Conservation (phyloP, 2,113 vertebrate species). For the Zapus hudsonius region DNA sequence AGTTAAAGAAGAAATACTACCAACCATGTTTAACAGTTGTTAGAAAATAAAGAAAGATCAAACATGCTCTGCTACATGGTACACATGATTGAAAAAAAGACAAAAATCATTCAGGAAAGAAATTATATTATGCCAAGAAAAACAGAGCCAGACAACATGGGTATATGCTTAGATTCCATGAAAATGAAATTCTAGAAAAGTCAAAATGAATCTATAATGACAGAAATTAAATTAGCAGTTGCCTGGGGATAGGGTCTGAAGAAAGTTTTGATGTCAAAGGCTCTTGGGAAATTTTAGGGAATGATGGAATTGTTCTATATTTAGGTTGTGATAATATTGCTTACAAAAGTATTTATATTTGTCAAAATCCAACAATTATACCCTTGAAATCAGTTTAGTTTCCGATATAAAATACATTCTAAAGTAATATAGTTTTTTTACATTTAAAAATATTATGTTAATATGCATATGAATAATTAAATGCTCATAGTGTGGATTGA, state of each 20-base stretch:
- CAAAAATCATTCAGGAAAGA: background rate
- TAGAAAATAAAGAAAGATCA: background rate
- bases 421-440: background rate
- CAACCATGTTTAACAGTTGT: background rate
- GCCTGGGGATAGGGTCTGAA: background rate
- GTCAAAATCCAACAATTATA: background rate
- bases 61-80: background rate
- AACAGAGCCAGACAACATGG: background rate
- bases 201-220: background rate
- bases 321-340: background rate
- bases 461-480: background rate
- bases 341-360: background rate
- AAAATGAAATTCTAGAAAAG: background rate
- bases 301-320: background rate
- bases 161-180: background rate
- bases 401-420: background rate
- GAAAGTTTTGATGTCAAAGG: background rate
- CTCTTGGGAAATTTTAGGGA: background rate
- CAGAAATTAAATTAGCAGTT: conserved; percentile 17
- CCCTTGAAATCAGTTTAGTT: background rate
- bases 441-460: background rate
- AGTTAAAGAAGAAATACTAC: background rate
- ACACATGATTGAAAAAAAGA: background rate
- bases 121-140: background rate
- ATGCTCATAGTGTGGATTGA: background rate